These are phyloP conservation scores for Penaeus japonicus DNA, from an alignment of 1,140 invertebrate species.

Conservation along the genomic window DNA sequence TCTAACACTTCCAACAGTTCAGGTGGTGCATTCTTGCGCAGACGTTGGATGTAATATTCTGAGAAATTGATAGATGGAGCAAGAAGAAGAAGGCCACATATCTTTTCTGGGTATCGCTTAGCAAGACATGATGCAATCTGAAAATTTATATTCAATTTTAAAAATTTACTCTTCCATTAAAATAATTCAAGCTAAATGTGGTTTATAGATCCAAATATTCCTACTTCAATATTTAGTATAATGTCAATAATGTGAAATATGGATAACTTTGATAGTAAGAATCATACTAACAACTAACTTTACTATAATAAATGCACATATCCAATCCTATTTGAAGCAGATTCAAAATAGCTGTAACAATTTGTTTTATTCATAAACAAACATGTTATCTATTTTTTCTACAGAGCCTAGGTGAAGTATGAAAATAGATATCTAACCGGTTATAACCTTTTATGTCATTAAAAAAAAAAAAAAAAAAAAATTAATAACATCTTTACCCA, in stretches of 20 bases:
- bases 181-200: too few relatives aligned
- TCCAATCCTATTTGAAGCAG: too few relatives aligned
- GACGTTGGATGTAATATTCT: not conserved
- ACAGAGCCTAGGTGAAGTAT: not conserved
- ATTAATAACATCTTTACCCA: conserved; percentile 9
- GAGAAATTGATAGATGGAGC: conserved; percentile 32
- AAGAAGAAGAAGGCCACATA: not conserved
- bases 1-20: not conserved
- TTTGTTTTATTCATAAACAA: too few relatives aligned
- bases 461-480: not conserved
- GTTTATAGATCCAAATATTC: too few relatives aligned
- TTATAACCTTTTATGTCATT: not conserved
- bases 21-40: not conserved
- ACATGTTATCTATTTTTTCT: too few relatives aligned
- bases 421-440: not conserved
- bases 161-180: too few relatives aligned
- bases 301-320: too few relatives aligned
- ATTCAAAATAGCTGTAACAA: too few relatives aligned
- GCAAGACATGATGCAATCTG: conserved; percentile 15
- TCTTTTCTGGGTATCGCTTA: conserved; percentile 11
- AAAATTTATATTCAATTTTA: not conserved
- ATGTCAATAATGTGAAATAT: too few relatives aligned
- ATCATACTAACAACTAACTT: too few relatives aligned
- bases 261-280: too few relatives aligned
- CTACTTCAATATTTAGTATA: too few relatives aligned